Percentiles rank a stretch among this genome's conserved stretches.
Conservation (phyloP, 2,797 vertebrate genomes). For the Hypotaenidia okinawae region DNA sequence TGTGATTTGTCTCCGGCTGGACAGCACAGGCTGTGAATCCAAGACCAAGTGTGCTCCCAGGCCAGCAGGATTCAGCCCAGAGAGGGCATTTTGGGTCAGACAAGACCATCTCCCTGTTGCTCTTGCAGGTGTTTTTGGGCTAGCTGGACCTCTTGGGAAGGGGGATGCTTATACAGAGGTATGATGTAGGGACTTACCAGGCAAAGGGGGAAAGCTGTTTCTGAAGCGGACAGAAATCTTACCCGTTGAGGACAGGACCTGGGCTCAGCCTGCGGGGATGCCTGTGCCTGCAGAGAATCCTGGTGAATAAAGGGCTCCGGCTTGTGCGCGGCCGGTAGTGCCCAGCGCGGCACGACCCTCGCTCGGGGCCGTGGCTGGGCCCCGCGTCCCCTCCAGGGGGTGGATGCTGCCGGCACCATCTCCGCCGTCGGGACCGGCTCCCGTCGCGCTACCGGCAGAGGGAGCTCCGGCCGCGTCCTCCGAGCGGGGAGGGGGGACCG, state of each 20-base stretch:
- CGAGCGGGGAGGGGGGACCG: not conserved
- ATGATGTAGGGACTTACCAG: accelerated
- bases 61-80: slow-evolving; percentile 7
- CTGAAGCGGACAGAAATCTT: not conserved
- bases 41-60: not conserved
- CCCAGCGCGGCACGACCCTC: no score
- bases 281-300: not conserved
- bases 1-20: slow-evolving; percentile 9
- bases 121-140: not conserved
- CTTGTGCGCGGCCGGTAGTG: not conserved
- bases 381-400: not conserved
- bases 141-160: not conserved
- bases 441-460: slow-evolving; percentile 27
- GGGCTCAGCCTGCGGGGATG: not conserved
- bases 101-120: not conserved
- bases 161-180: not conserved
- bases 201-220: not conserved
- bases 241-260: not conserved
- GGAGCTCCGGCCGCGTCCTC: slow-evolving; percentile 37
- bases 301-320: not conserved
- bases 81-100: not conserved
- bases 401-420: not conserved
- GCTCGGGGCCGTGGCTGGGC: not conserved
- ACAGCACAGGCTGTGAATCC: slow-evolving; percentile 51
- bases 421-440: slow-evolving; percentile 9